Base-by-base conservation (phyloP, 2,113 vertebrate species). In the Pomatostomus ruficeps region DNA sequence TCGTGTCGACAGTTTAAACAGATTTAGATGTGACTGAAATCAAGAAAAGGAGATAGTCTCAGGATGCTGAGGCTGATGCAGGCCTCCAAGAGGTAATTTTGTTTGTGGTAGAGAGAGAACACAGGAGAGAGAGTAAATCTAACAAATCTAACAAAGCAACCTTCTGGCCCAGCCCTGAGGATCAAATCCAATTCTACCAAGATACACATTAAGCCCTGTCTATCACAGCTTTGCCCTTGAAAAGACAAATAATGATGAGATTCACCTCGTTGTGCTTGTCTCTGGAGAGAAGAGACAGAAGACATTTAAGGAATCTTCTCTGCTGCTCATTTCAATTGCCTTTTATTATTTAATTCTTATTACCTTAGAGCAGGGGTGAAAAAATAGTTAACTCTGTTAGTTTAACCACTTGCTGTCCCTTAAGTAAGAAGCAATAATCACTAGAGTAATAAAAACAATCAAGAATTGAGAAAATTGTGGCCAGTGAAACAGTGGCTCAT, bases 131-230 rank as follows among this genome's bases (percentile, higher is more conserved):
- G 96, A 97, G 97, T 97, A 98, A 98, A 98, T 98, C 98, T 98
- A 98, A 98, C 98, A 98, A 98, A 98, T 98, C 97, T 98, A 97
- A 97, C 97, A 98, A 97, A 98, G 95, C 92, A 96, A 96, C 97
- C 98, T 97, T 89, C 95, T 98, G 97, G 98, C 98, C 98, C 97
- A 98, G 98, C 98, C 98, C 97, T 97, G 95, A 98, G 98, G 98
- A 99, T 98, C 98, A 98, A 98, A 99, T 98, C 97, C 98, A 99
- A 98, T 99, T 98, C 98, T 98, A 98, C 97, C 94, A 98, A 98
- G 98, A 98, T 98, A 98, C 98, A 98, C 98, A 98, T 98, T 98
- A 98, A 99, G 98, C 98, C 98, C 97, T 97, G 98, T 98, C 98
- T 98, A 98, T 98, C 98, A 98, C 97, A 95, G 92, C 96, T 95